Percentiles rank a stretch among this genome's conserved stretches.
phyloP scores from a whole-genome alignment of 2,888 invertebrate genomes.

The Syrista parreyssii region DNA sequence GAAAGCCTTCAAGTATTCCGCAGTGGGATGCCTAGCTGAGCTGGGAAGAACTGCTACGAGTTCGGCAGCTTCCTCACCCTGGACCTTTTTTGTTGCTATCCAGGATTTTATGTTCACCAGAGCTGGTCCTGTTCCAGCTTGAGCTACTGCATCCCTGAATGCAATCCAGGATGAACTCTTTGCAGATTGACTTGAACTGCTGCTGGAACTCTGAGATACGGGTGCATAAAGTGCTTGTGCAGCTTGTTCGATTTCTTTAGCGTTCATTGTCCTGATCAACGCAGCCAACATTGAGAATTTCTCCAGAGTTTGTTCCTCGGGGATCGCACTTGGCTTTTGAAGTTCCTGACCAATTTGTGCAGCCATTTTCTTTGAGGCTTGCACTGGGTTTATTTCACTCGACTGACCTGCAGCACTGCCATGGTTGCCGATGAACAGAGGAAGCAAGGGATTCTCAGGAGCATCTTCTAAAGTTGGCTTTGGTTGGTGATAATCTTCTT shows the following conservation, averaged over 20 bases:
- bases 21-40: conserved; percentile 73
- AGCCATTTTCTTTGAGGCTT: conserved; percentile 61
- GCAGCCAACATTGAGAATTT: conserved; percentile 74
- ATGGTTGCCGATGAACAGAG: conserved; percentile 66
- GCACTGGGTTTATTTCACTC: conserved; percentile 47
- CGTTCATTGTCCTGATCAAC: conserved; percentile 73
- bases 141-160: conserved; percentile 74
- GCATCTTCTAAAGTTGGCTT: conserved; percentile 60
- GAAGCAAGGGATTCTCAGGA: conserved; percentile 67
- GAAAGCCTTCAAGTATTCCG: conserved; percentile 72
- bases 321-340: conserved; percentile 70
- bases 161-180: conserved; percentile 71
- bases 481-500: conserved; percentile 46
- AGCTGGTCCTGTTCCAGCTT: conserved; percentile 77
- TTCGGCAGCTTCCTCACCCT: conserved; percentile 71
- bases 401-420: conserved; percentile 64
- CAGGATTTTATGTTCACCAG: conserved; percentile 72
- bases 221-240: conserved; percentile 68
- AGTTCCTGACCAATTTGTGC: conserved; percentile 73
- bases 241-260: conserved; percentile 71
- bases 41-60: conserved; percentile 70
- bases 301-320: conserved; percentile 70
- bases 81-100: conserved; percentile 70
- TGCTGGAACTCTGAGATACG: conserved; percentile 57
- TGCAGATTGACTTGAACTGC: conserved; percentile 49